phyloP scores from a whole-genome alignment of 2,888 invertebrate genomes.

The Drosophila suboccidentalis region DNA sequence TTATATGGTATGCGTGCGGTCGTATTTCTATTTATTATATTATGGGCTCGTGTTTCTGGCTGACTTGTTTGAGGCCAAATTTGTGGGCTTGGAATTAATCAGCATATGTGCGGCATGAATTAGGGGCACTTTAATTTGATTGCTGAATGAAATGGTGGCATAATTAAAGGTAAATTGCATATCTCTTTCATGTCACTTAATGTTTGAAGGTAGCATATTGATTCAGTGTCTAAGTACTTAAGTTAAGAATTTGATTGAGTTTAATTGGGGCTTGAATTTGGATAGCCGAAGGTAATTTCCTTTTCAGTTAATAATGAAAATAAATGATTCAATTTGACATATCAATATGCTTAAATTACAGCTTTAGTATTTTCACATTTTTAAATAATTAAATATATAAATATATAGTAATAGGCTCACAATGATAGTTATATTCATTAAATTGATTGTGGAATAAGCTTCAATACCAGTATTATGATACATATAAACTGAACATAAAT shows the following conservation, averaged over 20 bases:
- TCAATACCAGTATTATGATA: too few species aligned
- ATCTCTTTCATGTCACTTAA: conserved; percentile 11
- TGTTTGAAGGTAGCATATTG: neutral
- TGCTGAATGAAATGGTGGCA: conserved; percentile 52
- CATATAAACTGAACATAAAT: too few species aligned
- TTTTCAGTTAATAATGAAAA: neutral
- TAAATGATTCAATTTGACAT: too few species aligned
- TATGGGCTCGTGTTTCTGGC: conserved; percentile 30
- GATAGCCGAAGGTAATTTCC: neutral
- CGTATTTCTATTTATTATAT: conserved; percentile 17
- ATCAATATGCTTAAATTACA: neutral
- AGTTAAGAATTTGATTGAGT: neutral
- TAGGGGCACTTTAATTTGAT: conserved; percentile 56
- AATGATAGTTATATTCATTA: too few species aligned
- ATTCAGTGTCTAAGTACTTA: conserved; percentile 4
- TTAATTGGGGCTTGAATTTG: neutral
- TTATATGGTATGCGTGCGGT: conserved; percentile 25
- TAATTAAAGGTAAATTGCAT: conserved; percentile 13
- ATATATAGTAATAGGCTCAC: too few species aligned
- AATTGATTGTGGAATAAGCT: too few species aligned
- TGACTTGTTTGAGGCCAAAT: conserved; percentile 57
- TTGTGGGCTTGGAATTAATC: conserved; percentile 13
- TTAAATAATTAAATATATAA: neutral
- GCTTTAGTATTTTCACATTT: neutral
- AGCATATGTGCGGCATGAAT: conserved; percentile 15